Evolutionary conservation across 2,888 invertebrate species (phyloP).

Genomic region (Macrophya alboannulata): DNA sequence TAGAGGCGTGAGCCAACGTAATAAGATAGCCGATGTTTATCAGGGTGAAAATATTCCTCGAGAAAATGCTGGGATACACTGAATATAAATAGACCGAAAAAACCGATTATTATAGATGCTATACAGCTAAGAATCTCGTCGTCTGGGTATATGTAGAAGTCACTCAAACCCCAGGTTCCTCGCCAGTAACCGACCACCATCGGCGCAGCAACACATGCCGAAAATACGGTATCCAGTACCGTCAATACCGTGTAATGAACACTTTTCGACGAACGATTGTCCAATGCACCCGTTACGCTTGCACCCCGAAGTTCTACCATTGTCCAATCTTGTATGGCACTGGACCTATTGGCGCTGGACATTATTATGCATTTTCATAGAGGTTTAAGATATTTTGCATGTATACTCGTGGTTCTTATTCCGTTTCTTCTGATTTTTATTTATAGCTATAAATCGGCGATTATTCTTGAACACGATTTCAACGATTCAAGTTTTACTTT

Average conservation of each 20-base stretch:
- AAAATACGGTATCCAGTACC: slow-evolving; percentile 87
- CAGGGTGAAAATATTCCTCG: slow-evolving; percentile 85
- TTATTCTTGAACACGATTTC: neutral
- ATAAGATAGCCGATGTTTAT: slow-evolving; percentile 86
- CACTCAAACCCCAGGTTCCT: slow-evolving; percentile 92
- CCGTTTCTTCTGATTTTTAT: neutral
- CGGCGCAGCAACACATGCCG: slow-evolving; percentile 89
- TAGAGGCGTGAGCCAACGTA: slow-evolving; percentile 88
- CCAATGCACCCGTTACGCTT: slow-evolving; percentile 85
- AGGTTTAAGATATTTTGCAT: neutral
- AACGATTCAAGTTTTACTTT: neutral
- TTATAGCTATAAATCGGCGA: neutral
- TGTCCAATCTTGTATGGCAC: slow-evolving; percentile 69
- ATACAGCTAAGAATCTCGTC: slow-evolving; percentile 84
- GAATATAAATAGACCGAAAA: slow-evolving; percentile 87
- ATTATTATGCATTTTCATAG: slow-evolving; percentile 66
- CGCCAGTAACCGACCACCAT: slow-evolving; percentile 94
- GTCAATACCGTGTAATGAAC: slow-evolving; percentile 83
- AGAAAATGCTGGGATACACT: slow-evolving; percentile 84
- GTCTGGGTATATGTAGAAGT: slow-evolving; percentile 86
- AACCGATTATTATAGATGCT: slow-evolving; percentile 87
- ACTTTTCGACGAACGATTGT: slow-evolving; percentile 81
- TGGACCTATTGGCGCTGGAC: slow-evolving; percentile 65
- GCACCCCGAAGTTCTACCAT: slow-evolving; percentile 84
- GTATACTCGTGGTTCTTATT: neutral